phyloP scores from a whole-genome alignment of 2,797 vertebrate genomes.

The Lerista edwardsae region DNA sequence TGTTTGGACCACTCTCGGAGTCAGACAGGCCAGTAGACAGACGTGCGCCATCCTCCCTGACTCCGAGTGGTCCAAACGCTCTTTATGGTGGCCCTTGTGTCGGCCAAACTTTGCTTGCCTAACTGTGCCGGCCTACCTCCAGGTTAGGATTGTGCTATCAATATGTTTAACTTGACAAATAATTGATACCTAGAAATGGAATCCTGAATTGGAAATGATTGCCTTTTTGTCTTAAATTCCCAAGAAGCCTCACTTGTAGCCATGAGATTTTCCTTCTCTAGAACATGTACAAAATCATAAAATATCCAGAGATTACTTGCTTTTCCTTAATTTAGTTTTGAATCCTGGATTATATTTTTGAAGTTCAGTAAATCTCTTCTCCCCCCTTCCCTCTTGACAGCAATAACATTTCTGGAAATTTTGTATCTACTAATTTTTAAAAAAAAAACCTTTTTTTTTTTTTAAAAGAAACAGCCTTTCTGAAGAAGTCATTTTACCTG shows the following conservation, averaged over 20 bases:
- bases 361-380: neutral
- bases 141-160: no score
- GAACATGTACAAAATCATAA: neutral
- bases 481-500: neutral
- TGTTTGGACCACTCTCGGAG: no score
- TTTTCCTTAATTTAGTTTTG: neutral
- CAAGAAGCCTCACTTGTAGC: neutral
- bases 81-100: no score
- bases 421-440: neutral
- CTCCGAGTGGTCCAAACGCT: no score
- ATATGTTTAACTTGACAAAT: no score
- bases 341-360: neutral
- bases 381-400: neutral
- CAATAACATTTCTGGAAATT: neutral
- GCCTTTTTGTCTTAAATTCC: neutral
- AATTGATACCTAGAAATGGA: no score
- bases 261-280: neutral
- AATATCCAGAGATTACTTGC: neutral
- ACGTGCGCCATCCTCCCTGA: no score
- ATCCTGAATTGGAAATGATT: neutral
- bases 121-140: no score
- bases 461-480: no score
- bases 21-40: no score
- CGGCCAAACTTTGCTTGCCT: no score
- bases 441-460: no score